These are phyloP conservation scores for Penaeus indicus DNA, from an alignment of 1,140 invertebrate species.

Conservation along the genomic window DNA sequence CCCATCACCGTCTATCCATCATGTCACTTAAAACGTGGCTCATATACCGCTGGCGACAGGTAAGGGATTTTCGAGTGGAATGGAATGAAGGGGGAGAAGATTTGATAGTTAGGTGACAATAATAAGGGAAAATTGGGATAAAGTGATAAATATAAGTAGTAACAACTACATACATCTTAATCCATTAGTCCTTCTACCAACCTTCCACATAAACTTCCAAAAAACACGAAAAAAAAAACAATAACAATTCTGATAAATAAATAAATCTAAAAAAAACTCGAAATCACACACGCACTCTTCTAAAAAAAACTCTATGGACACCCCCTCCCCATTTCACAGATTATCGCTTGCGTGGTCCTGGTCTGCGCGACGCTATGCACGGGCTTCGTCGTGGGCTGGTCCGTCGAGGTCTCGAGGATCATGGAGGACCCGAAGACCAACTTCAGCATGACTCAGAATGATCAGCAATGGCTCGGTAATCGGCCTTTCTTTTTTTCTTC, in stretches of 20 bases:
- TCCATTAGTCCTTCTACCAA: too few species aligned
- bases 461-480: constrained; percentile 64
- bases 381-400: constrained; percentile 64
- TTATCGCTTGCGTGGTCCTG: constrained; percentile 40
- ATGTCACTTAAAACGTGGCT: constrained; percentile 55
- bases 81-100: too few species aligned
- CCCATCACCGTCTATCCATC: not conserved
- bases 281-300: too few species aligned
- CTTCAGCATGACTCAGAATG: constrained; percentile 53
- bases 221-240: too few species aligned
- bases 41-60: constrained; percentile 61
- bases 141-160: too few species aligned
- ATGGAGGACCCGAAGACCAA: constrained; percentile 40
- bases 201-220: too few species aligned
- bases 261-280: too few species aligned
- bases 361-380: constrained; percentile 35
- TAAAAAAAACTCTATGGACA: too few species aligned
- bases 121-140: not conserved
- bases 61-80: not conserved
- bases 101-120: too few species aligned
- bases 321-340: constrained; percentile 1
- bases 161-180: too few species aligned
- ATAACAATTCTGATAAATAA: too few species aligned
- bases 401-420: constrained; percentile 60
- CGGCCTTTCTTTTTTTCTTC: too few species aligned